A percentile compares a stretch with the other conserved stretches of the same genome.
Conservation (phyloP, 1,140 invertebrate species). For the Bombus pyrosoma region DNA sequence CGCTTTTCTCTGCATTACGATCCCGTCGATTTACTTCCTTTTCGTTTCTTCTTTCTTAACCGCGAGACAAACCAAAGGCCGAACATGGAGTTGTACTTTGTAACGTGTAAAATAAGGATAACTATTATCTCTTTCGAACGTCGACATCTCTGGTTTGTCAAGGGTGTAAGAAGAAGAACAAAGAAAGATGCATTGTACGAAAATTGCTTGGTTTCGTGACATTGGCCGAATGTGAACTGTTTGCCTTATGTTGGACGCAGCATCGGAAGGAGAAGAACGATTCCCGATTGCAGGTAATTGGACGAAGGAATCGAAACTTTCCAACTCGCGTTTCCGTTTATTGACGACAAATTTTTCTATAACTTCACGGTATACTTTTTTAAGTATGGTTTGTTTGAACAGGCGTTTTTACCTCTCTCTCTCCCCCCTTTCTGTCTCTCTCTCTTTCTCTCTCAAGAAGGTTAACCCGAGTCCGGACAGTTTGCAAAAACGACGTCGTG, state of each 20-base stretch:
- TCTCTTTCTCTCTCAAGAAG: not conserved
- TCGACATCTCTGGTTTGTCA: not conserved
- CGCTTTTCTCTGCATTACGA: not conserved
- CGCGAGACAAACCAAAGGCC: not conserved
- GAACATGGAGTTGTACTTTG: not conserved
- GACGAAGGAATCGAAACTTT: constrained; percentile 10
- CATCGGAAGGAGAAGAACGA: constrained; percentile 80
- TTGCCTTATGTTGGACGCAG: constrained; percentile 78
- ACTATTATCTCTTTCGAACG: not conserved
- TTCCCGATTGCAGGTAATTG: constrained; percentile 80
- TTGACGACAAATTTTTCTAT: not conserved
- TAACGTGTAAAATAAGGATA: not conserved
- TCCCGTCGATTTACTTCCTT: not conserved
- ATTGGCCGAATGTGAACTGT: constrained; percentile 42
- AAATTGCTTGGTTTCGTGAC: not conserved
- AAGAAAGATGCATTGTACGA: not conserved
- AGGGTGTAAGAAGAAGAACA: not conserved
- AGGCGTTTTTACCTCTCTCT: too few relatives aligned
- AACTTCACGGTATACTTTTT: not conserved
- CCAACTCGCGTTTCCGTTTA: not conserved
- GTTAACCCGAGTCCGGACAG: not conserved
- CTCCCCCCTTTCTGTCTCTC: rapidly evolving
- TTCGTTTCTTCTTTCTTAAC: not conserved
- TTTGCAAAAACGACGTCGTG: not conserved
- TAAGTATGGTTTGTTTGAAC: not conserved